Base-by-base conservation (phyloP, 2,797 vertebrate genomes). In the Acipenser transmontanus region DNA sequence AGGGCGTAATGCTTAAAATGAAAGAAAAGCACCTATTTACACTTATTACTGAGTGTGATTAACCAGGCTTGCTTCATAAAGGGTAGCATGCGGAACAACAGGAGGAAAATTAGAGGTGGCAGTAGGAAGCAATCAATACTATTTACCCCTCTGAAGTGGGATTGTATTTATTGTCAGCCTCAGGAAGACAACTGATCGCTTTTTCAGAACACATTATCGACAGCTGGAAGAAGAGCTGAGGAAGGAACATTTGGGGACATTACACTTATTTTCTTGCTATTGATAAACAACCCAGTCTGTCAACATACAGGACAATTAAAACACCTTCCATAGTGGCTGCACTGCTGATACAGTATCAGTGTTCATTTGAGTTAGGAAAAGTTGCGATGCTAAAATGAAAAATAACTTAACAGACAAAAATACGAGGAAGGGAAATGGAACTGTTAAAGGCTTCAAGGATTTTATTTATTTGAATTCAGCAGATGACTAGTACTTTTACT, bases 81-180 rank as follows among this genome's bases (percentile, higher is more conserved):
- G 75, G 80, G 70, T 76, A 75, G 80, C 76, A 84, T 87, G 84
- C 82, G 84, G 80, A 81, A 79, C 79, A 74, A 71, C 76, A 76
- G 78, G 59, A 61, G 50, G 64, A 77, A 80, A 84, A 81, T 79
- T 74, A 80, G 82, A 89, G 77, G 79, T 74, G 78, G 85, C 81
- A 83, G 84, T 82, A 83, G 85, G 79, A 80, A 75, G 75, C 73
- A 60, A 88, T 93, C 90, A 74, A 92, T 93, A 87, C 74, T 74
- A 64, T 91, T 91, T 90, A 89, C 81, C 84, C 81, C 0, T 80
- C 83, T 73, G 69, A 83, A 85, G 85, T 80, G 84, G 71, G 82
- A 85, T 86, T 88, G 84, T 85, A 88, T 93, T 91, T 88, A 88
- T 87, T 83, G 89, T 89, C 88, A 87, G 86, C 70, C 75, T 73